Evolutionary conservation across 1,140 invertebrate species (phyloP), one percentile per base, ranked within the genome.

Genomic region (Saccostrea cuccullata): DNA sequence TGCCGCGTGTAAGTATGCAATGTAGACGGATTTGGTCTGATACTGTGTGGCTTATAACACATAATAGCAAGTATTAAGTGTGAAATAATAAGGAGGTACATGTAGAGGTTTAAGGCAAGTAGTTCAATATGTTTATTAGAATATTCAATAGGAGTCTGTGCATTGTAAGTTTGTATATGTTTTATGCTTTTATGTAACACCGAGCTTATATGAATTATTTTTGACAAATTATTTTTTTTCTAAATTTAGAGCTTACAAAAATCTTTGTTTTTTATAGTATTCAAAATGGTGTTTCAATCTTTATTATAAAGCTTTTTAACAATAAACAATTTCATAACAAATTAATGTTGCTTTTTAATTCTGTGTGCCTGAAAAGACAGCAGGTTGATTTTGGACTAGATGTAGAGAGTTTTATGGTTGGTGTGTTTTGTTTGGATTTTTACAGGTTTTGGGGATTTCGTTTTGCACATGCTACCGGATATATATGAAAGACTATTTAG

Each of bases 321-420:
- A 77, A 77, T 77, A 77, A 77, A 77, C 30, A 13, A 15, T 11
- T 13, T 9, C 11, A 77, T 77, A 77, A 26, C 11, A 17, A 9
- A 13, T 11, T 77, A 12, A 11, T 77, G 70, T 40, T 77, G 70
- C 70, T 77, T 77, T 77, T 77, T 77, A 77, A 77, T 77, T 30
- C 4, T 36, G 15, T 36, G 70, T 36, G 12, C 58, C n/a, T 64
- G 58, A n/a, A n/a, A 8, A 20, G 17, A 26, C 26, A 9, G 26
- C 30, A 15, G 30, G 23, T 13, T 23, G 6, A 36, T 36, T 0
- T 17, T 67, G 0, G 1, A 40, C 26, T 77, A 30, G 70, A 4
- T 26, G 8, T 77, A 36, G 70, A 36, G 26, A 0, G 12, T 26
- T 77, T 20, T 15, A 20, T 15, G 23, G 26, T 77, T 77, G 26